Base-by-base conservation (phyloP, 2,113 vertebrate species). In the Pao palembangensis region DNA sequence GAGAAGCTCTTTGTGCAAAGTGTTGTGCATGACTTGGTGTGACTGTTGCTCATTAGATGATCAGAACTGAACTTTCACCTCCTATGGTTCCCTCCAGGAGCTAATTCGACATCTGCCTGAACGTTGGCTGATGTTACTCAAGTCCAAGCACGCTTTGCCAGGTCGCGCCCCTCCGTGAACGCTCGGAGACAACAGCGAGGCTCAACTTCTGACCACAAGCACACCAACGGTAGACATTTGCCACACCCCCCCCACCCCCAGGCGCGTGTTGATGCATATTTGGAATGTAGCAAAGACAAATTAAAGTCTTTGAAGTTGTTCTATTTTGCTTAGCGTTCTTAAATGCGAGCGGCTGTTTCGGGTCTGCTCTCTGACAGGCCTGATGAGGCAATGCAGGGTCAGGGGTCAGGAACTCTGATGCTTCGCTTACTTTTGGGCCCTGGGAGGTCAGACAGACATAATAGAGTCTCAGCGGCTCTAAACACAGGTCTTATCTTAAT, bases 371-470 rank as follows among this genome's bases (percentile, higher is more conserved):
- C 42, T 69, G 48, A 78, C 59, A 56, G 25, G 7, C 4, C 41
- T 1, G 7, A 46, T 44, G 43, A 64, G 50, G 25, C 43, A 21
- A 44, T 10, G 21, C 53, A 46, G 58, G 64, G 58, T 63, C 28
- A 46, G 8, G 10, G 55, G 53, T 76, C 51, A 19, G 50, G 62
- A 81, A 75, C 77, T 73, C 31, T 51, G 48, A 21, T 48, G 53
- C 66, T 73, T 81, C 57, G 73, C 62, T 50, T 55, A 78, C 62
- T 50, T 63, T 55, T 57, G 25, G 44, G 44, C 51, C 34, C 15
- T 23, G 19, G 58, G 61, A 58, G 59, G 50, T 65, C 57, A 63
- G 3, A 2, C 13, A 61, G 71, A 73, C 64, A 76, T 76, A 73
- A 28, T 17, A 3, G 47, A 58, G 55, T 21, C 55, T 67, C 50